These are phyloP conservation scores for Sphaerophoria rueppellii DNA, from an alignment of 2,888 invertebrate species.

Conservation along the genomic window DNA sequence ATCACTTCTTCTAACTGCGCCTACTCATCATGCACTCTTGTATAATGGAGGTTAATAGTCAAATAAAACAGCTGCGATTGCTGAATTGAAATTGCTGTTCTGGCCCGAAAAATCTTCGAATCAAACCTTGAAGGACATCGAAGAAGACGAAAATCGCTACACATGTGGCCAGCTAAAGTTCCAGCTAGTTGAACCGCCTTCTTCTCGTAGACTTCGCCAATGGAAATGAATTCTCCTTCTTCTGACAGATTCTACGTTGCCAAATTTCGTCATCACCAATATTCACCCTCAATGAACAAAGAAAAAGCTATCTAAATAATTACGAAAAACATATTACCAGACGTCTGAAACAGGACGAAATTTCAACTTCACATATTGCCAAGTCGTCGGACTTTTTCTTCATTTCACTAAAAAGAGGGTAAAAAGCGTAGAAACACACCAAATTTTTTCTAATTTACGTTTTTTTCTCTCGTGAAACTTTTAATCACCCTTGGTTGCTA, in stretches of 20 bases:
- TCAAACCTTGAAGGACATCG: too few species aligned
- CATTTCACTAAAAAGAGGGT: conserved; percentile 23
- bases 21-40: too few species aligned
- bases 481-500: conserved; percentile 59
- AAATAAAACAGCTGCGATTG: too few species aligned
- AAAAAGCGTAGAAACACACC: conserved; percentile 17
- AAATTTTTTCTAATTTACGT: conserved; percentile 30
- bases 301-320: conserved; percentile 43
- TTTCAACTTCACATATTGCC: conserved; percentile 56
- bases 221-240: not conserved
- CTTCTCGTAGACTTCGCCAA: too few species aligned
- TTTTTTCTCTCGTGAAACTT: conserved; percentile 48
- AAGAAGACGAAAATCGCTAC: too few species aligned
- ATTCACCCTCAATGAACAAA: conserved; percentile 7
- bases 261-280: conserved; percentile 12
- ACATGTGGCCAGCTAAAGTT: too few species aligned
- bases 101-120: too few species aligned
- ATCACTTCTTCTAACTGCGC: too few species aligned
- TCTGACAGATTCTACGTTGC: not conserved
- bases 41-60: too few species aligned
- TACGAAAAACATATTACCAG: conserved; percentile 58
- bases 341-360: conserved; percentile 43
- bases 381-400: conserved; percentile 26
- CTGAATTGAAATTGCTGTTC: too few species aligned
- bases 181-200: too few species aligned